These are phyloP conservation scores for Drosophila anomalata DNA, from an alignment of 2,888 invertebrate genomes.

Conservation along the genomic window DNA sequence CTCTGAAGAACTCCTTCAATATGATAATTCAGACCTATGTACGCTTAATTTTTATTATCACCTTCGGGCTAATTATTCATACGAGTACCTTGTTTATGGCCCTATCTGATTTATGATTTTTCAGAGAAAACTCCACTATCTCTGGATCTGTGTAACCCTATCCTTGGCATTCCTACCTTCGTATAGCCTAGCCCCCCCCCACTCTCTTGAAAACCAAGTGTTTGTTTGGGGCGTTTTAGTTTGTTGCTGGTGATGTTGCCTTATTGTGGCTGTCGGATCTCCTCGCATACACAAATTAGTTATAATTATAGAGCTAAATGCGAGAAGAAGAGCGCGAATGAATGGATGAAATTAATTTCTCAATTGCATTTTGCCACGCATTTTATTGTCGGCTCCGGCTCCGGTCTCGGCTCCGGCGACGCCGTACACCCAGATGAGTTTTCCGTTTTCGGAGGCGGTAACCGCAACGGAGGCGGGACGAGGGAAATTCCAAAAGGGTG, in stretches of 20 bases:
- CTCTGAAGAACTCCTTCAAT: not conserved
- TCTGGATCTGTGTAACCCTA: not conserved
- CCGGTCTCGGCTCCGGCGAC: slow-evolving; percentile 18
- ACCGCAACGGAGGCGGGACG: slow-evolving; percentile 40
- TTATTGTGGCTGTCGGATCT: slow-evolving; percentile 26
- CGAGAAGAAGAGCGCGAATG: slow-evolving; percentile 60
- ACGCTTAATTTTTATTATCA: not conserved
- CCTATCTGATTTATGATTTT: slow-evolving; percentile 2
- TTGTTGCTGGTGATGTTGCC: slow-evolving; percentile 43
- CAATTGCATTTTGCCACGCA: slow-evolving; percentile 78
- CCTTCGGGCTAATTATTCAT: slow-evolving; percentile 3
- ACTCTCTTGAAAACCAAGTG: slow-evolving; percentile 57
- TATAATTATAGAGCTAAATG: slow-evolving; percentile 79
- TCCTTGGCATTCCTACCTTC: not conserved
- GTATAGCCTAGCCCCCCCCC: not conserved
- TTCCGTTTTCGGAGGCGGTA: slow-evolving; percentile 54
- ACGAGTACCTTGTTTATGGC: not conserved
- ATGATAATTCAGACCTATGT: not conserved
- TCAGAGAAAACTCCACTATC: not conserved
- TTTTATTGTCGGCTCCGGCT: slow-evolving; percentile 68
- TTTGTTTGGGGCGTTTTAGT: slow-evolving; percentile 69
- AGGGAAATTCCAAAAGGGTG: slow-evolving; percentile 16
- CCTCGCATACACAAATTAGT: slow-evolving; percentile 76
- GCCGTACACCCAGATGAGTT: slow-evolving; percentile 15
- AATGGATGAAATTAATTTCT: slow-evolving; percentile 78